A percentile compares a stretch with the other conserved stretches of the same genome.
Evolutionary conservation across 1,140 invertebrate genomes (phyloP).

Genomic region (Mesaphorura yosii): DNA sequence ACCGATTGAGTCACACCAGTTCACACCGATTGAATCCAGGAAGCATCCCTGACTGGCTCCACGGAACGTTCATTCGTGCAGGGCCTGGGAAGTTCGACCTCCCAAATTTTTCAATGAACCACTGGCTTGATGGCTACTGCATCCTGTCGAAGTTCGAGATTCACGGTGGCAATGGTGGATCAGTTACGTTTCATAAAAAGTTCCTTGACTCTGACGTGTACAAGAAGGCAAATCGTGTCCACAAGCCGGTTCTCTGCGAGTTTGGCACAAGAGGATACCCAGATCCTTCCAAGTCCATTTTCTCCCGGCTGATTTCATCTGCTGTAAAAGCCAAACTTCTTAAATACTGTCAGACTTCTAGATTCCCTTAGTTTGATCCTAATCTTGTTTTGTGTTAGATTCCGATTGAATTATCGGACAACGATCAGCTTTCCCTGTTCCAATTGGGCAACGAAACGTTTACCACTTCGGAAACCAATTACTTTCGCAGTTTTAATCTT

Average conservation of each 20-base stretch:
- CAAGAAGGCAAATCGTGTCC: constrained; percentile 33
- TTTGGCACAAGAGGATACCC: constrained; percentile 38
- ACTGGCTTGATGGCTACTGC: constrained; percentile 30
- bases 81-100: constrained; percentile 12
- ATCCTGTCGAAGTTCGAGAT: constrained; percentile 37
- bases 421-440: constrained; percentile 36
- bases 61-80: constrained; percentile 14
- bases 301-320: constrained; percentile 33
- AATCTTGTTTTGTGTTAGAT: constrained; percentile 25
- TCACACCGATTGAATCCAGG: constrained; percentile 6
- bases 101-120: constrained; percentile 21
- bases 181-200: constrained; percentile 33
- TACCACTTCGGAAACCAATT: constrained; percentile 36
- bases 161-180: constrained; percentile 31
- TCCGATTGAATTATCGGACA: constrained; percentile 39
- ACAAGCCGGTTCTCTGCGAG: constrained; percentile 36
- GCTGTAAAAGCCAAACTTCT: constrained; percentile 28
- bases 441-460: constrained; percentile 37
- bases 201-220: constrained; percentile 38
- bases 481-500: constrained; percentile 16
- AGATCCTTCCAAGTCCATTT: constrained; percentile 37
- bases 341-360: constrained; percentile 15
- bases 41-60: constrained; percentile 14
- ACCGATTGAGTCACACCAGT: no score
- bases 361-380: not conserved